These are phyloP conservation scores for Zaprionus nigranus DNA, from an alignment of 1,140 invertebrate species.

Conservation along the genomic window DNA sequence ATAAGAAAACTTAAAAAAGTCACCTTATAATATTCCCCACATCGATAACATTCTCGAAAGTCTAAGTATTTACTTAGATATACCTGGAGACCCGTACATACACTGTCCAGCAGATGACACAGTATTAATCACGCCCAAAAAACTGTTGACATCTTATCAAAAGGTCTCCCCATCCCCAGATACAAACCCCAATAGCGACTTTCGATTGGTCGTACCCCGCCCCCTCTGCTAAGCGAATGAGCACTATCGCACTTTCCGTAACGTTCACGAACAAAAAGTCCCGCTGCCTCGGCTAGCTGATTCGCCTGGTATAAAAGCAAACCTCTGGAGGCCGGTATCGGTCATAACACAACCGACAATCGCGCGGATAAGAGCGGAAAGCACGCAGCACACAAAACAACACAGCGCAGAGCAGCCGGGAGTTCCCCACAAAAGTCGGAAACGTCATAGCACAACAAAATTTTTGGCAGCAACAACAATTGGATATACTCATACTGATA, in stretches of 20 bases:
- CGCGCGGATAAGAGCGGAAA: constrained; percentile 33
- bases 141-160: constrained; percentile 41
- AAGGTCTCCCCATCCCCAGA: constrained; percentile 43
- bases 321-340: constrained; percentile 33
- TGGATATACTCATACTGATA: constrained; percentile 57
- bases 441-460: constrained; percentile 30
- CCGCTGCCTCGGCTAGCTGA: constrained; percentile 29
- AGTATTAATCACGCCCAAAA: constrained; percentile 43
- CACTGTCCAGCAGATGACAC: neutral
- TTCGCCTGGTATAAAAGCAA: constrained; percentile 62
- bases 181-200: constrained; percentile 15
- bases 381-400: constrained; percentile 16
- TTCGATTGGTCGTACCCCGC: constrained; percentile 4
- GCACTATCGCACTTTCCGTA: constrained; percentile 17
- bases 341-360: constrained; percentile 56
- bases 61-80: neutral
- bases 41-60: constrained; percentile 30
- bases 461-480: constrained; percentile 33
- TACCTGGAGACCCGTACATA: neutral
- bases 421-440: constrained; percentile 46
- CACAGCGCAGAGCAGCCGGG: constrained; percentile 27
- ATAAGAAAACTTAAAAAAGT: constrained; percentile 53
- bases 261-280: constrained; percentile 57
- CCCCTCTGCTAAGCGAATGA: neutral
- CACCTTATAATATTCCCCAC: constrained; percentile 26